Evolutionary conservation across 64 coral and sea anemone species (phyloP).

Genomic region (Orbicella faveolata): DNA sequence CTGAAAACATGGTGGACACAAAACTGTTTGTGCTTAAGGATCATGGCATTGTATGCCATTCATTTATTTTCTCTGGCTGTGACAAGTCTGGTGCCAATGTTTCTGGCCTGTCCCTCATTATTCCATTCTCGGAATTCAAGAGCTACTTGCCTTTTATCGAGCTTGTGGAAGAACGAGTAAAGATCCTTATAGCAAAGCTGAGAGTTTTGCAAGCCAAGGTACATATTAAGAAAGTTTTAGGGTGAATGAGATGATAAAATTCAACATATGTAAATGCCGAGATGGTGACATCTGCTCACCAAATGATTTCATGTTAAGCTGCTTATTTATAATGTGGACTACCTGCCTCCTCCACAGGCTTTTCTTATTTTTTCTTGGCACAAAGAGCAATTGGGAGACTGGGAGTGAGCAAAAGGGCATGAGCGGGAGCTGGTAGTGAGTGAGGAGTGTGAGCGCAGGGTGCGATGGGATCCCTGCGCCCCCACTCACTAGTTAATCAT

Average conservation of each 20-base stretch:
- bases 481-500: too few species aligned
- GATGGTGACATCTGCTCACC: too few species aligned
- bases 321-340: not conserved
- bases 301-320: not conserved
- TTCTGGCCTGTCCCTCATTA: constrained; percentile 52
- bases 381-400: too few species aligned
- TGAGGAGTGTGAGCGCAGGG: too few species aligned
- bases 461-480: too few species aligned
- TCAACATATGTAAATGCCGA: too few species aligned
- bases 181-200: constrained; percentile 68
- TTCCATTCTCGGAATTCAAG: constrained; percentile 45
- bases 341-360: too few species aligned
- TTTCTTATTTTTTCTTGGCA: too few species aligned
- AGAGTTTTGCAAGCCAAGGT: constrained; percentile 96
- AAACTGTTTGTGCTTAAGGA: constrained; percentile 71
- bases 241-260: too few species aligned
- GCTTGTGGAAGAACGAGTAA: constrained; percentile 59
- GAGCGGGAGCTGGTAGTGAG: too few species aligned
- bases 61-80: constrained; percentile 63
- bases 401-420: too few species aligned
- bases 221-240: not conserved
- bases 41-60: constrained; percentile 59
- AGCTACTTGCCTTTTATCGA: constrained; percentile 64
- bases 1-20: constrained; percentile 64
- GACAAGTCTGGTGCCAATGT: constrained; percentile 52